These are phyloP conservation scores for Diachasmimorpha longicaudata DNA, from an alignment of 1,140 invertebrate genomes.

Conservation along the genomic window DNA sequence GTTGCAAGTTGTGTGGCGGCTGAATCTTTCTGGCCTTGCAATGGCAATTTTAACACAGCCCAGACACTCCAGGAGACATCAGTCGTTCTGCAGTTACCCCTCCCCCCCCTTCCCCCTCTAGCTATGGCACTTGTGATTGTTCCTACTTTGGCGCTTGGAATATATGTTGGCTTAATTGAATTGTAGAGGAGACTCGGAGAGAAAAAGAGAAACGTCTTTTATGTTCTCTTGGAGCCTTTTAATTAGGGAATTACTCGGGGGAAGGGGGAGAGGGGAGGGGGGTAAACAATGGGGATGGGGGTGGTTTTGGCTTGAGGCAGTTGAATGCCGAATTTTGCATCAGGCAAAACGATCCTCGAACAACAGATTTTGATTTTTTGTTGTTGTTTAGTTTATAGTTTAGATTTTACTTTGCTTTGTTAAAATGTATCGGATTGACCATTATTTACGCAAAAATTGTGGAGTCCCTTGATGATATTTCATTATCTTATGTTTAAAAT, in stretches of 20 bases:
- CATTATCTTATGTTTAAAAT: too few species aligned
- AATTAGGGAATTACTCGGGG: not conserved
- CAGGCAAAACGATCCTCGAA: too few species aligned
- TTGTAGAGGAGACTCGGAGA: not conserved
- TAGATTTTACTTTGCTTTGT: too few species aligned
- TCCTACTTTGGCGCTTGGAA: not conserved
- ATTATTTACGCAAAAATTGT: too few species aligned
- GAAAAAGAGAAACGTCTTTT: not conserved
- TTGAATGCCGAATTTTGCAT: too few species aligned
- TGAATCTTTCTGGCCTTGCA: not conserved
- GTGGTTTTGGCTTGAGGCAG: too few species aligned
- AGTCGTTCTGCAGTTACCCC: not conserved
- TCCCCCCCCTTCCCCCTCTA: not conserved
- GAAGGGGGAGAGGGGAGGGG: not conserved
- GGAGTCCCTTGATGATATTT: too few species aligned
- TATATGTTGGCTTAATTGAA: not conserved
- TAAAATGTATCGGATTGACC: too few species aligned
- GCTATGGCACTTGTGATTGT: not conserved
- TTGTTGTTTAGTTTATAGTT: too few species aligned
- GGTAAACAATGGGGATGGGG: too few species aligned
- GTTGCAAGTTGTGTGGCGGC: not conserved
- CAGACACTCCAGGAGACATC: conserved; percentile 1
- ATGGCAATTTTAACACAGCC: not conserved
- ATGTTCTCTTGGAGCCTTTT: not conserved
- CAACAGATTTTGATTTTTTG: too few species aligned